Base-by-base conservation (phyloP, 2,888 invertebrate genomes). In the Athripsodes cinereus region DNA sequence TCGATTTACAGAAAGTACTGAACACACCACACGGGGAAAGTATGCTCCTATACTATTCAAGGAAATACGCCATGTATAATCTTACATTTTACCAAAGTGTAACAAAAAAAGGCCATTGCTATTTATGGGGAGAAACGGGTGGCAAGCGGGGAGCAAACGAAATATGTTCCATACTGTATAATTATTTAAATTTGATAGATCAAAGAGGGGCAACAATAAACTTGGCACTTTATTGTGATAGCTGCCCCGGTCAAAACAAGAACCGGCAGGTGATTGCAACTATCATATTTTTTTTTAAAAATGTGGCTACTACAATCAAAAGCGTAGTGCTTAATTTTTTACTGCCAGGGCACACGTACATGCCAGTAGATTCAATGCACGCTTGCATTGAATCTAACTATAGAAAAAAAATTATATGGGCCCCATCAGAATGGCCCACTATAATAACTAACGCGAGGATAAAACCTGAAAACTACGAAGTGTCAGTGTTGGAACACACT, bases 301-400 rank as follows among this genome's bases (percentile, higher is more conserved):
- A 18, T 18, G 18, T 11, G 16, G 13, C 46, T 16, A 6, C 6
- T 46, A 46, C 18, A 11, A 16, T 18, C n/a, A 46, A 11, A 46
- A 46, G 5, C n/a, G 18, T 11, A 18, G n/a, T 16, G n/a, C 13
- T 18, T 11, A 16, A 46, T 46, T 18, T 46, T 46, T 46, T 46
- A 46, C 31, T 31, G 6, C 46, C 46, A 6, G 46, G 46, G 16
- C 46, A 46, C 46, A 46, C 46, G 6, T 16, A 16, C 16, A 46
- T 46, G 46, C 46, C 46, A 46, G 46, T 46, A 11, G 46, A 46
- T 46, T 46, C 46, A 16, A 46, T 46, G 46, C 46, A 46, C n/a
- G 46, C 46, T 16, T 46, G 46, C 46, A 46, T 46, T 16, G 46
- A 46, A 46, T 46, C 46, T 6, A 46, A 46, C 46, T 46, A 46